Base-by-base conservation (phyloP, 1,140 invertebrate genomes). In the Idris sp. region DNA sequence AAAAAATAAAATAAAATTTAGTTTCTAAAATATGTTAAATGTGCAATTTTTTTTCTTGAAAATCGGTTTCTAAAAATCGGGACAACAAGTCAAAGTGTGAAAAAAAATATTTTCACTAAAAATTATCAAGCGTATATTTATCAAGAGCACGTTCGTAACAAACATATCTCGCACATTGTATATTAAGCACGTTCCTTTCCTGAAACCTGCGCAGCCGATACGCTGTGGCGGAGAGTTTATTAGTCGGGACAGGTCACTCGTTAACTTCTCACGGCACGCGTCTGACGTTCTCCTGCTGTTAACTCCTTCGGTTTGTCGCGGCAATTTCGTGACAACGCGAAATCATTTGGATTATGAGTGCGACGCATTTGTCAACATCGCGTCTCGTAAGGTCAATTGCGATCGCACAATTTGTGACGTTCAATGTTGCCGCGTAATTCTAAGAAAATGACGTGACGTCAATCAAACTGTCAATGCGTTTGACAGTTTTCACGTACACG, bases 131-230 rank as follows among this genome's bases (percentile, higher is more conserved):
- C 41, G 56, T n/a, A n/a, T n/a, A n/a, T n/a, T 69, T 73, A 77
- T 77, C 74, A 64, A 54, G 56, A 73, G 56, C 68, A 73, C 68
- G 68, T 73, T 65, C 67, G 65, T 38, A 54, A 64, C 58, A 69
- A 56, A 51, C 69, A 69, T 74, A 65, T 69, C 69, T 71, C 51
- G 14, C 30, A 56, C 58, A 61, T 69, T 74, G 68, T 76, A 59
- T 68, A 64, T 77, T n/a, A n/a, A n/a, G 65, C 51, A 74, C 75
- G 68, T 77, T 73, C 64, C 62, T 77, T 77, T 73, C 46, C 68
- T 77, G 69, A 74, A 77, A 77, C 69, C 75, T 77, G 75, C 75
- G 69, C 75, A 74, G 65, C 75, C 65, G 65, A 77, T 71, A 77
- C 61, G 62, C 49, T 38, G n/a, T n/a, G n/a, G n/a, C 67, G 62